phyloP scores from a whole-genome alignment of 2,113 vertebrate genomes.

The Epinephelus lanceolatus region DNA sequence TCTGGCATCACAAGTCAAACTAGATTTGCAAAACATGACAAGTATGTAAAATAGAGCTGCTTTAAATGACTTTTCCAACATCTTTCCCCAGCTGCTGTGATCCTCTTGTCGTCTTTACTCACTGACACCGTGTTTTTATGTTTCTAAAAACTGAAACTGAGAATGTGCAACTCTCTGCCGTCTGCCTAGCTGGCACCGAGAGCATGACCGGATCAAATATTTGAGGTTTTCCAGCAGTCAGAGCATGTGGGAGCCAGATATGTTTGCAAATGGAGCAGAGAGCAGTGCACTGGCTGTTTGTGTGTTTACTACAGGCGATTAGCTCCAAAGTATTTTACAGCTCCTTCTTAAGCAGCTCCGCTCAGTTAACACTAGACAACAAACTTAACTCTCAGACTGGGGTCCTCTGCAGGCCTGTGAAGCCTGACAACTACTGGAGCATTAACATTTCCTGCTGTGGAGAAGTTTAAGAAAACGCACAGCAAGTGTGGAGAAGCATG shows the following conservation, averaged over 20 bases:
- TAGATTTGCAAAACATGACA: not conserved
- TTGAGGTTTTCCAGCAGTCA: slow-evolving; percentile 54
- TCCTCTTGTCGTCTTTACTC: not conserved
- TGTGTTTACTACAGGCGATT: slow-evolving; percentile 56
- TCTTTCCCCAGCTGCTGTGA: slow-evolving; percentile 10
- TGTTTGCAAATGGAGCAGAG: slow-evolving; percentile 45
- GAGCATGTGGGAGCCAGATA: slow-evolving; percentile 59
- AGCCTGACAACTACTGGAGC: not conserved
- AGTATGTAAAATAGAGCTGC: not conserved
- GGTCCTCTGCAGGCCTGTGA: not conserved
- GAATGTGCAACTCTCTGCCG: not conserved
- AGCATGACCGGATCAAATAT: slow-evolving; percentile 23
- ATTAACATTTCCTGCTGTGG: slow-evolving; percentile 16
- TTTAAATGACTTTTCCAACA: slow-evolving; percentile 9
- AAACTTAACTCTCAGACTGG: not conserved
- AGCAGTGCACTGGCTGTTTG: slow-evolving; percentile 19
- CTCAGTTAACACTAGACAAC: slow-evolving; percentile 14
- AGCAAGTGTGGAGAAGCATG: not conserved
- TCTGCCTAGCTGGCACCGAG: slow-evolving; percentile 14
- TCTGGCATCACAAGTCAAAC: slow-evolving; percentile 37
- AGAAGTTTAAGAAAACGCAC: not conserved
- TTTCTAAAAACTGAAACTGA: not conserved
- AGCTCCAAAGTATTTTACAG: slow-evolving; percentile 32
- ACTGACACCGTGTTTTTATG: not conserved
- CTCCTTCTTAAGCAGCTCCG: slow-evolving; percentile 18